Evolutionary conservation across 2,797 vertebrate genomes (phyloP).

Genomic region (Gobio occitaniae): DNA sequence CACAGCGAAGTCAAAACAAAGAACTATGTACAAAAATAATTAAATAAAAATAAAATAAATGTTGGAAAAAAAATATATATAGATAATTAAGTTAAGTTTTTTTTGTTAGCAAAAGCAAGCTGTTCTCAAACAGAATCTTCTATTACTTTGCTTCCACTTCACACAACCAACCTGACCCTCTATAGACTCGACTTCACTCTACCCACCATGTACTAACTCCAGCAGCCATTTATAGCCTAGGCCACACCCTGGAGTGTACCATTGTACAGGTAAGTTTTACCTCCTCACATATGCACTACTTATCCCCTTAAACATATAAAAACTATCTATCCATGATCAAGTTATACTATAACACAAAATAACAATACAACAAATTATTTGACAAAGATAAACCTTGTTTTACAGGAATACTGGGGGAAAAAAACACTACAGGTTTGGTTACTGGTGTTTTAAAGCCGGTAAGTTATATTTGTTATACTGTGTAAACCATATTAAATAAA

Average conservation of each 20-base stretch:
- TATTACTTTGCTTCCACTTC: neutral
- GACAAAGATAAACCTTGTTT: neutral
- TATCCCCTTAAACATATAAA: neutral
- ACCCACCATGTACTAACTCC: neutral
- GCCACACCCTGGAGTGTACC: neutral
- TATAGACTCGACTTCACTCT: neutral
- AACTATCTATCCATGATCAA: neutral
- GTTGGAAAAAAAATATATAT: too few relatives aligned
- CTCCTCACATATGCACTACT: neutral
- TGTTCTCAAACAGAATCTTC: neutral
- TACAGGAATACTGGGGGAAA: neutral
- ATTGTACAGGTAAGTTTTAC: neutral
- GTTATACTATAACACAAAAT: neutral
- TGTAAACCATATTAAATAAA: neutral
- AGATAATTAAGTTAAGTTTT: too few relatives aligned
- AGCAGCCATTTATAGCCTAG: neutral
- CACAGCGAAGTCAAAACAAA: too few relatives aligned
- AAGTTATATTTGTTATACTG: neutral
- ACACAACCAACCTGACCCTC: neutral
- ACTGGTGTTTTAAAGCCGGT: neutral
- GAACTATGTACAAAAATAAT: too few relatives aligned
- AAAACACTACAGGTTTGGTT: neutral
- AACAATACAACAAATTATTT: neutral
- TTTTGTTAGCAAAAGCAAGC: too few relatives aligned
- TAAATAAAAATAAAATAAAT: too few relatives aligned